These are phyloP conservation scores for Drosophila kanekoi DNA, from an alignment of 2,888 invertebrate species.

Conservation along the genomic window DNA sequence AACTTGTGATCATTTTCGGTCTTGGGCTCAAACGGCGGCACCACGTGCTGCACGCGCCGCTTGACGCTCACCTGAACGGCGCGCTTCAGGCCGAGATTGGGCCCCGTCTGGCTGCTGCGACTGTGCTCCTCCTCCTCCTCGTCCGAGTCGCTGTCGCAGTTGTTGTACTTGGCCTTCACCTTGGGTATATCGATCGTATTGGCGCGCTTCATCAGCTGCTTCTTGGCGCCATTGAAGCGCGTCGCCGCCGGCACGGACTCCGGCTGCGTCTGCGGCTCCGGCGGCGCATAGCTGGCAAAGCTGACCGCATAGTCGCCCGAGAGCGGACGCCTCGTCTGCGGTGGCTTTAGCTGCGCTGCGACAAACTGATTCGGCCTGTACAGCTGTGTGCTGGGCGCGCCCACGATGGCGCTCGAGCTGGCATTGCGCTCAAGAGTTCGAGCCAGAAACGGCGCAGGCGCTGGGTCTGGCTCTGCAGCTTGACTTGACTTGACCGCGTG, in stretches of 20 bases:
- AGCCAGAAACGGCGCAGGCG: conserved; percentile 64
- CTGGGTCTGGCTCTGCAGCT: not conserved
- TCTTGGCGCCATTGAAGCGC: conserved; percentile 86
- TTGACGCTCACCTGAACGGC: conserved; percentile 87
- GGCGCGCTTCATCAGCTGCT: conserved; percentile 93
- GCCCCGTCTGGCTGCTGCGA: conserved; percentile 57
- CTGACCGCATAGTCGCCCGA: conserved; percentile 81
- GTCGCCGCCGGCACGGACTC: conserved; percentile 25
- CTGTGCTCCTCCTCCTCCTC: conserved; percentile 63
- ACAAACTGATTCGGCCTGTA: conserved; percentile 84
- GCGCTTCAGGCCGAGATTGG: conserved; percentile 86
- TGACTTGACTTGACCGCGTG: not conserved
- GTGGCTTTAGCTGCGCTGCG: conserved; percentile 37
- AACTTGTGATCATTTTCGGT: conserved; percentile 95
- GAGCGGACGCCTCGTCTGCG: conserved; percentile 59
- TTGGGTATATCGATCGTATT: conserved; percentile 96
- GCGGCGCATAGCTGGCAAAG: conserved; percentile 64
- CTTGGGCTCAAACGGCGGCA: conserved; percentile 91
- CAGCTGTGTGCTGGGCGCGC: conserved; percentile 59
- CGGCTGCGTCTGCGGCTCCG: conserved; percentile 63
- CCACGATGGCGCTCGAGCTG: conserved; percentile 85
- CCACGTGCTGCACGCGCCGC: conserved; percentile 84
- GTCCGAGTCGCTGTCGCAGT: conserved; percentile 86
- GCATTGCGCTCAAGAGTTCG: conserved; percentile 84
- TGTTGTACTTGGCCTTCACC: conserved; percentile 85